Evolutionary conservation across 2,797 vertebrate genomes (phyloP), one percentile per base, ranked within the genome.

Genomic region (Syngnathus rostellatus): DNA sequence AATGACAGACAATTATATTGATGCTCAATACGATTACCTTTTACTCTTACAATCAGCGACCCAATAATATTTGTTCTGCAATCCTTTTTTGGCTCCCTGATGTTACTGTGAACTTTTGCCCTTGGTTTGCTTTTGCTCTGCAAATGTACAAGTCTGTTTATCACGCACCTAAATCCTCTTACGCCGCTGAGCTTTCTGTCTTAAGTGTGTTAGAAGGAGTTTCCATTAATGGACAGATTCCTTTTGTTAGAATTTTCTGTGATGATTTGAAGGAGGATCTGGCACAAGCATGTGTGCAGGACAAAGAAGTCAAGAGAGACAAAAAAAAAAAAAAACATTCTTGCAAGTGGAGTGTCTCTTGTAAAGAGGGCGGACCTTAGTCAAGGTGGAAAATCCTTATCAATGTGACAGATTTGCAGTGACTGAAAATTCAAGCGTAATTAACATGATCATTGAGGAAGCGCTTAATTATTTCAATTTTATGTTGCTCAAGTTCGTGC

Each of bases 81-180:
- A 16, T 51, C 8, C 5, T 6, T 50, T 50, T 50, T 17, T 17
- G 46, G 46, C 0, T 37, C 25, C 5, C 25, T 31, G 25, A 12
- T 16, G 54, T 37, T 5, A 16, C 54, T n/a, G 3, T 40, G 38
- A 62, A 21, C 17, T 77, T 79, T 31, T 76, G 77, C 25, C 57
- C 71, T 76, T 71, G 77, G 48, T 60, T 40, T 48, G 45, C 31
- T 31, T 54, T 64, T 57, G 45, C 45, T 67, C 63, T 60, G 61
- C 8, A 23, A 66, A 68, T 74, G 81, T 78, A 85, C 63, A 71
- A 67, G 59, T 40, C n/a, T 3, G 7, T 62, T 45, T 62, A 62
- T 43, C n/a, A 62, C 19, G 12, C 40, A 66, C 73, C 69, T 78
- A 85, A 90, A 91, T 90, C 88, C 87, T 88, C 85, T 91, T 89